These are phyloP conservation scores for Trissoscelio sp. DNA, from an alignment of 2,888 invertebrate genomes.

Conservation along the genomic window DNA sequence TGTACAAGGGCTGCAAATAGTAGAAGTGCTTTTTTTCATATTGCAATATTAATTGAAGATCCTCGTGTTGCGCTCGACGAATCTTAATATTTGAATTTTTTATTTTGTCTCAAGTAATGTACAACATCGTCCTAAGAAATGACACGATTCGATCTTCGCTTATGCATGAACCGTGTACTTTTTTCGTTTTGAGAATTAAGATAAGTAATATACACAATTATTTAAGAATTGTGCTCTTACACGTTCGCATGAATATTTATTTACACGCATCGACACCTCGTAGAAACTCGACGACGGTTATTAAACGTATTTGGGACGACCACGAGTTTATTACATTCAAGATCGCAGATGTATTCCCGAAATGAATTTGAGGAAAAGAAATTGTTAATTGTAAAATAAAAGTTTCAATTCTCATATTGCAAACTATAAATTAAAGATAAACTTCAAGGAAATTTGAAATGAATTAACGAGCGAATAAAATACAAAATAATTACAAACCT, in stretches of 20 bases:
- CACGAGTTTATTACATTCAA: conserved; percentile 20
- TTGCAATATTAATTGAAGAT: conserved; percentile 79
- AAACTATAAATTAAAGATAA: neutral
- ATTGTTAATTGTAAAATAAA: neutral
- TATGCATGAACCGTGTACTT: conserved; percentile 30
- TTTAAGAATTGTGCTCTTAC: conserved; percentile 60
- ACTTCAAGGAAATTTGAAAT: neutral
- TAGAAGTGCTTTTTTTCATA: conserved; percentile 77
- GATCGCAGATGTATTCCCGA: conserved; percentile 46
- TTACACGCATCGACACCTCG: conserved; percentile 59
- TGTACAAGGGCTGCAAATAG: conserved; percentile 81
- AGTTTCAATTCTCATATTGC: too few relatives aligned
- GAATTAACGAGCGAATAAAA: conserved; percentile 7
- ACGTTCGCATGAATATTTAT: conserved; percentile 44
- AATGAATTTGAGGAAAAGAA: neutral
- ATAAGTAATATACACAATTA: conserved; percentile 60
- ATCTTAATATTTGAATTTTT: conserved; percentile 26
- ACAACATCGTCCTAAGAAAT: conserved; percentile 61
- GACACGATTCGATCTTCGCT: conserved; percentile 51
- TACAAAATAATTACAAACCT: conserved; percentile 47
- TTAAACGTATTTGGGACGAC: conserved; percentile 41
- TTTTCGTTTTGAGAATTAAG: conserved; percentile 37
- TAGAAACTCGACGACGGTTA: conserved; percentile 52
- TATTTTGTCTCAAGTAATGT: conserved; percentile 53
- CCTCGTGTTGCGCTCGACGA: conserved; percentile 47